phyloP scores from a whole-genome alignment of 2,888 invertebrate species.

The Cheilosia pagana region DNA sequence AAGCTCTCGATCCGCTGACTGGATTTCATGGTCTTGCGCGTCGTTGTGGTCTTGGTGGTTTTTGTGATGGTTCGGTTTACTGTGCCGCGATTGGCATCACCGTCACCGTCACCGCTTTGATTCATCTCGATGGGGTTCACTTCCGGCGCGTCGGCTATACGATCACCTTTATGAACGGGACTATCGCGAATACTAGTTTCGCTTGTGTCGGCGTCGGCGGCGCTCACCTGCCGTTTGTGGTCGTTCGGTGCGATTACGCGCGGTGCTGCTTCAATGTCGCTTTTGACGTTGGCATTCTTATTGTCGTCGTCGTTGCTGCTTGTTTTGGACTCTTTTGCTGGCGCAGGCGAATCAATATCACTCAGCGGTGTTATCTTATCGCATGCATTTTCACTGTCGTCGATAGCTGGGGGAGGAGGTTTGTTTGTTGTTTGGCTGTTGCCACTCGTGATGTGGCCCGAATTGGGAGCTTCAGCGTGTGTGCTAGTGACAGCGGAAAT shows the following conservation, averaged over 20 bases:
- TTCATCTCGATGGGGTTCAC: conserved; percentile 49
- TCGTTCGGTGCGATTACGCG: conserved; percentile 32
- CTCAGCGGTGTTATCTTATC: conserved; percentile 67
- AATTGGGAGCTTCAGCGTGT: conserved; percentile 24
- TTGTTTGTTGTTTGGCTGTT: conserved; percentile 51
- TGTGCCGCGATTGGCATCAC: conserved; percentile 53
- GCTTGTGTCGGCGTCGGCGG: conserved; percentile 38
- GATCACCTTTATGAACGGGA: conserved; percentile 56
- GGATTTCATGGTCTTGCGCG: conserved; percentile 66
- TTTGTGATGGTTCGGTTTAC: conserved; percentile 74
- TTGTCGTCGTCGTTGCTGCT: conserved; percentile 27
- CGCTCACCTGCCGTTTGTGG: conserved; percentile 42
- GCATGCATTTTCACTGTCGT: conserved; percentile 59
- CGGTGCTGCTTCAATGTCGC: conserved; percentile 39
- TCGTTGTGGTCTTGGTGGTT: conserved; percentile 75
- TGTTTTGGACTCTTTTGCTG: conserved; percentile 43
- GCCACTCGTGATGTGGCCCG: conserved; percentile 43
- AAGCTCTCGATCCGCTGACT: conserved; percentile 73
- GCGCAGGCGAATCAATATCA: conserved; percentile 51
- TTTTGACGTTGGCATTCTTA: conserved; percentile 41
- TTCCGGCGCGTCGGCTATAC: conserved; percentile 43
- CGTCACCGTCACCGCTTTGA: conserved; percentile 53
- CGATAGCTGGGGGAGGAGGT: conserved; percentile 37
- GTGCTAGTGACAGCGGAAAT: conserved; percentile 22
- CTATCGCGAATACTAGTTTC: conserved; percentile 64